Evolutionary conservation across 1,140 invertebrate species (phyloP).

Genomic region (Hylaeus anthracinus): DNA sequence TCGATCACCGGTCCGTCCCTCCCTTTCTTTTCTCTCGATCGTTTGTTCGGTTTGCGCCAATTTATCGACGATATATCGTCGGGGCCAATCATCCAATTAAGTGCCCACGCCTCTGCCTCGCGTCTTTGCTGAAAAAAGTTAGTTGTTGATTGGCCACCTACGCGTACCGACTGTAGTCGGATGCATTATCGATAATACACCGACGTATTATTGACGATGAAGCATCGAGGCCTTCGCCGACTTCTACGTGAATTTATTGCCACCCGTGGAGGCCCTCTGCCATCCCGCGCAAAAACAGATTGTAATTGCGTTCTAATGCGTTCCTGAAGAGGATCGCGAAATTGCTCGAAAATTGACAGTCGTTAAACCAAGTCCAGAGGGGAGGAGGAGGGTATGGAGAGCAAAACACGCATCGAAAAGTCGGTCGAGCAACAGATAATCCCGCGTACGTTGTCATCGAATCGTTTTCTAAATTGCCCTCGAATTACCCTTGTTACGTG

Average conservation of each 20-base stretch:
- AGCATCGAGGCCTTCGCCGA: conserved; percentile 36
- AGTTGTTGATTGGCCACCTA: conserved; percentile 62
- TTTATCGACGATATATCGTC: conserved; percentile 62
- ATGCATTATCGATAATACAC: conserved; percentile 37
- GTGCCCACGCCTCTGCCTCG: conserved; percentile 53
- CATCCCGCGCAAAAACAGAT: background rate
- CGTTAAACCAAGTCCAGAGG: background rate
- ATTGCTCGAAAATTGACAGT: conserved; percentile 3
- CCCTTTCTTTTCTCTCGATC: background rate
- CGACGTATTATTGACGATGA: conserved; percentile 49
- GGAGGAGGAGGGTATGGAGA: background rate
- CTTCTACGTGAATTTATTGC: conserved; percentile 47
- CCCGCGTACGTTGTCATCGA: background rate
- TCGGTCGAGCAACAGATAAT: background rate
- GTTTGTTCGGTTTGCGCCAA: conserved; percentile 40
- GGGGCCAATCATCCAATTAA: conserved; percentile 67
- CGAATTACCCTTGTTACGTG: background rate
- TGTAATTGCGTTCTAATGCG: conserved; percentile 18
- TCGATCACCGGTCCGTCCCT: background rate
- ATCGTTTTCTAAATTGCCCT: background rate
- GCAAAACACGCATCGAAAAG: background rate
- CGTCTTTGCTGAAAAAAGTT: conserved; percentile 56
- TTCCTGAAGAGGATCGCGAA: background rate
- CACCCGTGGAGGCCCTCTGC: background rate
- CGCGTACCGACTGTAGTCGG: conserved; percentile 16